Base-by-base conservation (phyloP, 2,113 vertebrate species). In the Butorides virescens region DNA sequence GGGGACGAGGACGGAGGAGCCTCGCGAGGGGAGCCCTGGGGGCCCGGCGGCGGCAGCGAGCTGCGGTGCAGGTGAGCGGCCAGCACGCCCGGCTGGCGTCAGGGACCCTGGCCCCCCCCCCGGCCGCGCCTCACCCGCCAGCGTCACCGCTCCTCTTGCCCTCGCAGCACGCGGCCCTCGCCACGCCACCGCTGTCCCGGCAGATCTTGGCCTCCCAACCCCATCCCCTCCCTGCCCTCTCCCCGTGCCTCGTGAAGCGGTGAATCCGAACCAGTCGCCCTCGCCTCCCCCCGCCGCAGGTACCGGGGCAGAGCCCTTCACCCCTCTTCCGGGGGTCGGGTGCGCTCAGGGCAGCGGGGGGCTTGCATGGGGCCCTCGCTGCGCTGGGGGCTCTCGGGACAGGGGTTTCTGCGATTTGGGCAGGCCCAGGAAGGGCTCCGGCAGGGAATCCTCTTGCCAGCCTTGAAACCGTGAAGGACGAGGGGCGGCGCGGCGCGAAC, bases 401-500 rank as follows among this genome's bases (percentile, higher is more conserved):
- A 2, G 56, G 63, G 14, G 71, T 72, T 65, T n/a, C 11, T 14
- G 2, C 0, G 5, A 2, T 32, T 17, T 10, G 5, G 22, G 18
- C 2, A 4, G 47, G 21, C 32, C 36, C 6, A 16, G 36, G 30
- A n/a, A 44, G 61, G 30, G n/a, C 46, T 47, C 10, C 2, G 37
- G 10, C 21, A 26, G 62, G 8, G 46, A 66, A 61, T 81, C 17
- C 13, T 9, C 3, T n/a, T 37, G 52, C 26, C 55, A 20, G 77
- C 37, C 32, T 49, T 25, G 22, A 65, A 74, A 19, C 13, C 0
- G 0, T n/a, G 15, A 20, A 42, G 72, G 17, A 46, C 4, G 17
- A 22, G 36, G n/a, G 9, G 0, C 0, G 2, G 52, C 11, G 0
- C 3, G 12, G 65, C 5, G 32, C 7, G 0, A 2, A 4, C 18